Evolutionary conservation across 2,113 vertebrate species (phyloP).

Genomic region (Dromaius novaehollandiae): DNA sequence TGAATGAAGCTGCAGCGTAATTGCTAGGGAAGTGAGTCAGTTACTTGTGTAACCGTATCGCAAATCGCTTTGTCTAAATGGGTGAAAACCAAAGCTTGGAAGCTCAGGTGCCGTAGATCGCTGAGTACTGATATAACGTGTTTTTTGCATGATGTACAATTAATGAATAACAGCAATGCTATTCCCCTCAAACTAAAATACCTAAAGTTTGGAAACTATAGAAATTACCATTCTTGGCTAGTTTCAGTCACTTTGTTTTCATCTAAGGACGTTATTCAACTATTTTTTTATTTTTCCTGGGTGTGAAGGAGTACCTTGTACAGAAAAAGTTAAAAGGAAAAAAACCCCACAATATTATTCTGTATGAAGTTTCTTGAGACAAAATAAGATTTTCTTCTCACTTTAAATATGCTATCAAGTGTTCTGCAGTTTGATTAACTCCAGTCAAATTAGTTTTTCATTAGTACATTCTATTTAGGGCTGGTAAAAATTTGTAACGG

Average conservation of each 20-base stretch:
- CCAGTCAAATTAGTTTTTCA: not conserved
- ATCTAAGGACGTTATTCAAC: too few species aligned
- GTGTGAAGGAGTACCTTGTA: too few species aligned
- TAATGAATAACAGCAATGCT: not conserved
- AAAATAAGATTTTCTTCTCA: not conserved
- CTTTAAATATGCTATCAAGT: not conserved
- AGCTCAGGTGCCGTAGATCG: not conserved
- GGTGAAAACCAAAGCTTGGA: not conserved
- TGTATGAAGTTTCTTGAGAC: too few species aligned
- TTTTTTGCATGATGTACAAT: rapidly evolving
- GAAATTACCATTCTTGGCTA: not conserved
- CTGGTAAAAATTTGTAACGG: not conserved
- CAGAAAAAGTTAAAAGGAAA: too few species aligned
- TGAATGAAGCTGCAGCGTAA: not conserved
- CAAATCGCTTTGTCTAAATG: not conserved
- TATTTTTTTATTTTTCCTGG: too few species aligned
- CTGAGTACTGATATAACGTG: not conserved
- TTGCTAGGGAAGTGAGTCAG: conserved; percentile 50
- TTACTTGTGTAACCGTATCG: not conserved
- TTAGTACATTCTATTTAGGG: not conserved
- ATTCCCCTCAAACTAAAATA: not conserved
- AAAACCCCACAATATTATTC: too few species aligned
- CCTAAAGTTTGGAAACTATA: not conserved
- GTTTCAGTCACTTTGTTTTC: not conserved
- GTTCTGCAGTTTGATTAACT: not conserved